Evolutionary conservation across 2,113 vertebrate species (phyloP), one percentile per base, ranked within the genome.

Genomic region (Hydrolagus affinis): DNA sequence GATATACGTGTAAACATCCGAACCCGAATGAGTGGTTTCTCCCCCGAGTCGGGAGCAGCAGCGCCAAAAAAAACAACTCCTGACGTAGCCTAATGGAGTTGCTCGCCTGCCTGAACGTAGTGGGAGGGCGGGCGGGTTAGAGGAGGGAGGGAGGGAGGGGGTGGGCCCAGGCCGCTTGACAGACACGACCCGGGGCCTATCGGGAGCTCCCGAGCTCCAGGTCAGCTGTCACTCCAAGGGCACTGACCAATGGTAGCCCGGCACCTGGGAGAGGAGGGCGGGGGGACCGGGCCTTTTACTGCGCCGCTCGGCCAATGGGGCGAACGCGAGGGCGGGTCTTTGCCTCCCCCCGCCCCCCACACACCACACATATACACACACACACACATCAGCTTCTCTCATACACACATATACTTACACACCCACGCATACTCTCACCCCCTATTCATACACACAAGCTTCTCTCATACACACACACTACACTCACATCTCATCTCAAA

Each of bases 31-130:
- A 66, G 62, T 19, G 11, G 3, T 83, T 30, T 85, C 87, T 14
- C n/a, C n/a, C 64, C 76, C 69, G 86, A n/a, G n/a, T n/a, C n/a
- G n/a, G n/a, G n/a, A n/a, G n/a, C n/a, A n/a, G n/a, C n/a, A n/a
- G n/a, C n/a, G 21, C 32, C n/a, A 76, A 78, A 77, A 77, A 83
- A 83, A 83, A 83, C 77, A 83, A 83, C 77, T 60, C 30, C 59
- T 83, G 77, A 83, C 77, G 77, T 83, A 28, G 59, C 23, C 59
- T 66, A 25, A 62, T 66, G 85, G 73, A 77, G 21, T 66, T 74
- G 11, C 8, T 78, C 62, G 86, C 60, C 66, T 2, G 14, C 11
- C 85, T 86, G 10, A 62, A 85, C 85, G 77, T 62, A 32, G n/a
- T 60, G 9, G 10, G 12, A 9, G 8, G 56, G 44, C 30, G 77